Evolutionary conservation across 2,797 vertebrate genomes (phyloP).

Genomic region (Gorsachius magnificus): DNA sequence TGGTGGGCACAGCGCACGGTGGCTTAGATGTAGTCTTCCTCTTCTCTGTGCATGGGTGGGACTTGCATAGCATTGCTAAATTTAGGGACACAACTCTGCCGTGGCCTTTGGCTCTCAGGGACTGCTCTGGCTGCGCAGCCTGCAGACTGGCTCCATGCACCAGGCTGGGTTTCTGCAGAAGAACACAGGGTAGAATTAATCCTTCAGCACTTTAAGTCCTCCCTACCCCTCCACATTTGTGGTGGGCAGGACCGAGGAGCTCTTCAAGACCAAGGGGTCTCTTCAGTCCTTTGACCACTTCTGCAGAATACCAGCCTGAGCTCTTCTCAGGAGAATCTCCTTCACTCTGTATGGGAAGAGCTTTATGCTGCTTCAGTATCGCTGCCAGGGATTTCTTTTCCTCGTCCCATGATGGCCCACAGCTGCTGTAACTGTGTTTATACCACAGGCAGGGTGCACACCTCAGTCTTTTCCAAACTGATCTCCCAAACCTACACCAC

Average conservation of each 20-base stretch:
- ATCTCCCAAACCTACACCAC: neutral
- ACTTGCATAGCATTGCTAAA: neutral
- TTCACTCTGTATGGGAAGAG: neutral
- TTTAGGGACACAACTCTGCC: neutral
- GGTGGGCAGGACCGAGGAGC: neutral
- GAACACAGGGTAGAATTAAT: neutral
- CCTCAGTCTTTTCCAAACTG: neutral
- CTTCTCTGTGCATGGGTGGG: neutral
- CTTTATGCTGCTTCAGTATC: neutral
- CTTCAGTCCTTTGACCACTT: neutral
- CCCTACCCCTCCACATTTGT: neutral
- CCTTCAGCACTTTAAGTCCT: neutral
- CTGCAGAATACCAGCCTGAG: neutral
- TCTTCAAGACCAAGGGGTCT: no score
- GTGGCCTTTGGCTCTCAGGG: neutral
- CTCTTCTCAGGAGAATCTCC: neutral
- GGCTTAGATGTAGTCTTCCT: neutral
- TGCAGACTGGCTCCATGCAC: neutral
- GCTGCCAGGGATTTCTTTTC: neutral
- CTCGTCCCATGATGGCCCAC: neutral
- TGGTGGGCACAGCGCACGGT: rapidly evolving
- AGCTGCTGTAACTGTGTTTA: neutral
- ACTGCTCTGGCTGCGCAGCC: neutral
- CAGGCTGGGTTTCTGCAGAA: neutral
- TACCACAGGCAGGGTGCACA: neutral